Base-by-base conservation (phyloP, 2,797 vertebrate species). In the Epinephelus awoara region DNA sequence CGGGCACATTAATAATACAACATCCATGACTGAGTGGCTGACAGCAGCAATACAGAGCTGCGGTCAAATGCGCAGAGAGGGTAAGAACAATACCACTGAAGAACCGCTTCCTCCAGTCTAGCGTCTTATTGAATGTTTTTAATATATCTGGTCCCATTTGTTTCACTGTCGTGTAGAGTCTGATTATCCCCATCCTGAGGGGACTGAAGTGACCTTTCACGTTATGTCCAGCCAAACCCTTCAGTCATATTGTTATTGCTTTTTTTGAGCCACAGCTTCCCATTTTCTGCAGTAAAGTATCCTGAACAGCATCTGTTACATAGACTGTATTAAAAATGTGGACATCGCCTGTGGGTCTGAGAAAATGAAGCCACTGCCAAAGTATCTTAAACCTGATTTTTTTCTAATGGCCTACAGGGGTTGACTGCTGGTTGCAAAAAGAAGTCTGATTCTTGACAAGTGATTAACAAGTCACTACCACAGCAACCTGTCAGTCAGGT, bases 1-100 rank as follows among this genome's bases (percentile, higher is more conserved):
- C 42, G 19, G 29, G 29, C 54, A 42, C 89, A 93, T 93, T 84
- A 92, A 91, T 93, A 90, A 90, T 84, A 75, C 70, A 91, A 47
- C 52, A 71, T 46, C 66, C 66, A 72, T 65, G 71, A 85, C 55
- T 47, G 80, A 89, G 75, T 44, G 78, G 78, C 68, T 74, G 72
- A 61, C 63, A 72, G 83, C 29, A 55, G 73, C 29, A 15, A 75
- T 64, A 27, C 71, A 59, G 56, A 86, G 67, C 75, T 46, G 72
- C 46, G 85, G 88, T 82, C 72, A 88, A 87, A 83, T 63, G 70
- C 3, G n/a, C 27, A 52, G 27, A n/a, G 27, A 63, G 38, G 58
- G 27, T 12, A 46, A 29, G 29, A 61, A n/a, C 57, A 50, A 77
- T 25, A 63, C 44, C 5, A 42, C 47, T 40, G 54, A 69, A 76